Conservation (phyloP, 2,888 invertebrate species). For the Stramonita haemastoma region DNA sequence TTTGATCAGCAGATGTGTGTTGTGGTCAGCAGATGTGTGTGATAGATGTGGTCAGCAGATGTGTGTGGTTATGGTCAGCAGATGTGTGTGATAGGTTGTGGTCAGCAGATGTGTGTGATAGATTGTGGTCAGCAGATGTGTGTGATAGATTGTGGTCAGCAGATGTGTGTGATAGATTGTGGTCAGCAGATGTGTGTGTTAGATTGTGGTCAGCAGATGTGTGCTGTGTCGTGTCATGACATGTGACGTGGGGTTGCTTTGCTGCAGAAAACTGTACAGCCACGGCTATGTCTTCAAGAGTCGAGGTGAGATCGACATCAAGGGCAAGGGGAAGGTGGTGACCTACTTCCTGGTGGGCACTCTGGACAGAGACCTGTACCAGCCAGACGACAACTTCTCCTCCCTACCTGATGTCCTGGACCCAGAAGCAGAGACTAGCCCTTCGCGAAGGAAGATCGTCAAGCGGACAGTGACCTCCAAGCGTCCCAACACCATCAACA, state of each 20-base stretch:
- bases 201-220: no score
- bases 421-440: neutral
- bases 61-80: no score
- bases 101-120: no score
- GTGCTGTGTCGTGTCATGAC: neutral
- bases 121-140: no score
- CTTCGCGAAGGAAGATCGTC: neutral
- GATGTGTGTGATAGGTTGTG: no score
- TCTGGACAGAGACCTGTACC: constrained; percentile 24
- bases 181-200: no score
- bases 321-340: constrained; percentile 46
- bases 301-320: constrained; percentile 42
- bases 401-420: constrained; percentile 25
- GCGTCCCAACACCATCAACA: neutral
- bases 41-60: no score
- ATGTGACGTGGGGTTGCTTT: neutral
- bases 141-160: no score
- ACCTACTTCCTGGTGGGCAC: constrained; percentile 45
- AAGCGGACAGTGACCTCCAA: neutral
- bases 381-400: constrained; percentile 37
- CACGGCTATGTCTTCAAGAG: constrained; percentile 46
- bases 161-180: no score
- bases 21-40: no score
- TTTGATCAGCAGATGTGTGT: no score
- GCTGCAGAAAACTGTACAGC: constrained; percentile 36